A percentile compares a stretch with the other conserved stretches of the same genome.
These are phyloP conservation scores for Ginglymostoma cirratum DNA, from an alignment of 2,113 vertebrate genomes.

Conservation along the genomic window DNA sequence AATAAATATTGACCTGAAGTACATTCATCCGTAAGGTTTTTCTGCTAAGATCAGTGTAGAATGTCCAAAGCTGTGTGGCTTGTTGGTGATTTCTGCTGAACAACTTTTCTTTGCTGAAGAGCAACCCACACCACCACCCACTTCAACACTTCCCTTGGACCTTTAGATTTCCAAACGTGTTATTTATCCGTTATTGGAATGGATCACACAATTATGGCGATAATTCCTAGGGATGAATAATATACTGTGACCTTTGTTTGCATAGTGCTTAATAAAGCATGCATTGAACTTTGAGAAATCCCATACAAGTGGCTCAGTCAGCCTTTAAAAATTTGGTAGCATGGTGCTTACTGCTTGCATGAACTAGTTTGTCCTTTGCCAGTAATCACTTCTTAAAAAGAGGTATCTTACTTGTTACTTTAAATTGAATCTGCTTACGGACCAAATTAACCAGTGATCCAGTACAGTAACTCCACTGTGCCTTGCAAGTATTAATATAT, in stretches of 20 bases:
- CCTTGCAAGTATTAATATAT: neutral
- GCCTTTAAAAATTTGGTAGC: neutral
- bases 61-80: neutral
- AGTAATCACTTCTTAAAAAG: neutral
- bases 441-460: neutral
- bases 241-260: neutral
- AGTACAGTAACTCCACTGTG: neutral
- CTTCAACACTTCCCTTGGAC: neutral
- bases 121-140: neutral
- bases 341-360: constrained; percentile 26
- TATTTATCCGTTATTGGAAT: constrained; percentile 14
- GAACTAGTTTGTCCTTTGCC: constrained; percentile 25
- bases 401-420: neutral
- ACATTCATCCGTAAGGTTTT: neutral
- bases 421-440: neutral
- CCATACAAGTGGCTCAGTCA: neutral
- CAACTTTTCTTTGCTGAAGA: neutral
- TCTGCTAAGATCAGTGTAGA: neutral
- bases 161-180: neutral
- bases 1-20: neutral
- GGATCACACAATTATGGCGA: constrained; percentile 20
- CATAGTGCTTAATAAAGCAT: constrained; percentile 32
- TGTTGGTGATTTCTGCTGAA: neutral
- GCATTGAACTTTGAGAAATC: neutral
- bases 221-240: neutral